Percentiles rank a stretch among this genome's conserved stretches.
Conservation (phyloP, 1,140 invertebrate species). For the Venustaconcha ellipsiformis region DNA sequence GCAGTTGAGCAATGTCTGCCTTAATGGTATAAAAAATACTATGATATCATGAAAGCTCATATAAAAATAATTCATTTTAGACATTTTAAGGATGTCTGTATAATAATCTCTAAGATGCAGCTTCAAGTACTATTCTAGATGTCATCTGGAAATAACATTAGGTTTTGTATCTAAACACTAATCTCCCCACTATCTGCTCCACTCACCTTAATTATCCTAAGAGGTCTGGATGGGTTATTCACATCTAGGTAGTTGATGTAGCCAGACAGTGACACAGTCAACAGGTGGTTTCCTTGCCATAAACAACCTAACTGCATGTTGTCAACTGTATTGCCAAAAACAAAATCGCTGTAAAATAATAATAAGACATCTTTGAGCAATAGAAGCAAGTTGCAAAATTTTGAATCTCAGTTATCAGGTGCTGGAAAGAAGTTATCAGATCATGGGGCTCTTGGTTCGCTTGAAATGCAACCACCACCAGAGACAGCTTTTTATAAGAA, state of each 20-base stretch:
- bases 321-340: conserved; percentile 76
- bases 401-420: too few relatives aligned
- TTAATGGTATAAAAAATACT: background rate
- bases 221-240: conserved; percentile 85
- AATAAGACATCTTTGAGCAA: background rate
- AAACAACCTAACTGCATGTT: conserved; percentile 97
- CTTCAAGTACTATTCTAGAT: background rate
- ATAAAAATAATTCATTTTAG: background rate
- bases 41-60: background rate
- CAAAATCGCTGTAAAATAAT: conserved; percentile 48
- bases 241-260: conserved; percentile 95
- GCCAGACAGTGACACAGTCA: conserved; percentile 93
- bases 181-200: background rate
- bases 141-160: background rate
- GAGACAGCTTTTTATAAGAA: too few relatives aligned
- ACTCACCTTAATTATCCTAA: conserved; percentile 85
- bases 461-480: too few relatives aligned
- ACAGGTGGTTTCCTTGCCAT: conserved; percentile 88
- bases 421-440: too few relatives aligned
- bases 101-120: background rate
- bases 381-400: too few relatives aligned
- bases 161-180: background rate
- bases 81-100: background rate
- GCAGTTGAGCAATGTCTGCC: too few relatives aligned
- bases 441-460: too few relatives aligned